These are phyloP conservation scores for Tenthredo scrophulariae DNA, from an alignment of 2,888 invertebrate genomes.

Conservation along the genomic window DNA sequence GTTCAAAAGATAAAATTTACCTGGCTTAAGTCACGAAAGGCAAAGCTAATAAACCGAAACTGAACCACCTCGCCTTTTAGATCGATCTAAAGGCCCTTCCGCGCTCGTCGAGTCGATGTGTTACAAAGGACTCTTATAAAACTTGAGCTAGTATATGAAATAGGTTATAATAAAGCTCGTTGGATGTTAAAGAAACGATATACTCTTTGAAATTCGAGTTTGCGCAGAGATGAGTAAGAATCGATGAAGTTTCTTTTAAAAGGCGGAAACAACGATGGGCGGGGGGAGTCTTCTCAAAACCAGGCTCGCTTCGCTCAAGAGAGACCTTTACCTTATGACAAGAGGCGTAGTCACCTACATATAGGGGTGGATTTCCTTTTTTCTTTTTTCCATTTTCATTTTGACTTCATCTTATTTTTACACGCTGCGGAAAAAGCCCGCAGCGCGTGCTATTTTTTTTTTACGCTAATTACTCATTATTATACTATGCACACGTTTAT, in stretches of 20 bases:
- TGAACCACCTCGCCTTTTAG: neutral
- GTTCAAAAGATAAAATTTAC: neutral
- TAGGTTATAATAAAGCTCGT: neutral
- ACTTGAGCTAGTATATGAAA: neutral
- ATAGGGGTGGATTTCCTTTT: neutral
- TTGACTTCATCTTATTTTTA: neutral
- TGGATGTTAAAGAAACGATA: neutral
- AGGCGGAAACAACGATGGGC: neutral
- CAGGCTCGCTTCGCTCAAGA: neutral
- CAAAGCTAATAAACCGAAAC: neutral
- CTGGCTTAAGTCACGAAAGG: neutral
- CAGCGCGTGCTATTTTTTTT: neutral
- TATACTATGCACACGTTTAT: constrained; percentile 3
- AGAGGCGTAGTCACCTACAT: neutral
- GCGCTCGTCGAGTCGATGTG: neutral
- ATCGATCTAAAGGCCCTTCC: constrained; percentile 2
- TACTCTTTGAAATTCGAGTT: constrained; percentile 28
- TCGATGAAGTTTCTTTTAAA: constrained; percentile 27
- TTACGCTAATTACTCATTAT: constrained; percentile 18
- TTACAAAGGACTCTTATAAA: constrained; percentile 13
- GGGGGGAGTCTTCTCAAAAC: neutral
- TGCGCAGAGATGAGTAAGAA: constrained; percentile 34
- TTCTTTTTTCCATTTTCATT: neutral
- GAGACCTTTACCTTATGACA: neutral
- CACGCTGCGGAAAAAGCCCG: neutral